Base-by-base conservation (phyloP, 1,140 invertebrate genomes). In the Sitobion miscanthi region DNA sequence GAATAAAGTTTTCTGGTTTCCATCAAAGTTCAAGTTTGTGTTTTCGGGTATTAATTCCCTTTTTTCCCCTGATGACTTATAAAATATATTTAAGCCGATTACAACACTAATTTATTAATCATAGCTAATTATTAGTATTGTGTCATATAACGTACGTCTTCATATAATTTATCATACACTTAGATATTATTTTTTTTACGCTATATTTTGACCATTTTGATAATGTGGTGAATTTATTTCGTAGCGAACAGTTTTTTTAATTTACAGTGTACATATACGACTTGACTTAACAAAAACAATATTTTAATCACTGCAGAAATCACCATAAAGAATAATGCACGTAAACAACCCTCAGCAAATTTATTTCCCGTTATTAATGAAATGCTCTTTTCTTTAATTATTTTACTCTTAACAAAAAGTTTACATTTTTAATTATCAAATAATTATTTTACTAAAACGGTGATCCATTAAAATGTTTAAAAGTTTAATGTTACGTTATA, bases 361-460 rank as follows among this genome's bases (percentile, higher is more conserved):
- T 6, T 17, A 35, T n/a, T 77, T 35, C 30, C 4, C 14, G 5
- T n/a, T 77, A 17, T n/a, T 77, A 77, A 77, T 17, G 62, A 77
- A 77, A 77, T 77, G 4, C 30, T 17, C 62, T 35, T 77, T 77
- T 77, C 62, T 77, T 77, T 20, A 77, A 77, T 77, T 77, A 77
- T 35, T 77, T 77, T 77, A 35, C 7, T 3, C 62, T 17, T 77
- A n/a, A n/a, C 62, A 77, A 77, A 69, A 77, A 77, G 30, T n/a
- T 77, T 17, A 77, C 14, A n/a, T 77, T 77, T 77, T 77, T 77
- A n/a, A 77, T 77, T 77, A n/a, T 77, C n/a, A 77, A 77, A 77
- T 77, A 77, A 77, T 77, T 77, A 77, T n/a, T 77, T 77, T 20
- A 17, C 30, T 17, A 77, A 69, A 77, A n/a, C 62, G n/a, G 62